Evolutionary conservation across 2,797 vertebrate genomes (phyloP), one percentile per base, ranked within the genome.

Genomic region (Melanotaenia nigrans): DNA sequence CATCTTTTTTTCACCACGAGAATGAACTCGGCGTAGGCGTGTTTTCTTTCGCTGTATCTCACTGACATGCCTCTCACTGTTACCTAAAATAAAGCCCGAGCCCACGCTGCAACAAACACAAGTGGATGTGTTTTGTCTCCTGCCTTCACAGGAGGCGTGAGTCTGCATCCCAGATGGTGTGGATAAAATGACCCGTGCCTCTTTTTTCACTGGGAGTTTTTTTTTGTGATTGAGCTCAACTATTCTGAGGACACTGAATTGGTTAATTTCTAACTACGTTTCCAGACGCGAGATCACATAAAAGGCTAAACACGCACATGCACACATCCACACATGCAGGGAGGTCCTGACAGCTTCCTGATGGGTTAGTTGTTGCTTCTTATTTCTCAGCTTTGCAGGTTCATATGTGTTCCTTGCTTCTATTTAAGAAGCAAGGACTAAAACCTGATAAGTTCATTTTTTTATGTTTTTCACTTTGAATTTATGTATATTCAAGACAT

Each of bases 31-130:
- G 71, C 49, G 73, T 65, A 65, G 89, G 87, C 30, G 71, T 77
- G 22, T 64, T 49, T 47, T 42, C 62, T 55, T 57, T 53, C 54
- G 20, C 40, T 62, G 22, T 54, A 57, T 66, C 38, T 63, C 35
- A 45, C 60, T 73, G 78, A 81, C 71, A 62, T 83, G 58, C 82
- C 82, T 74, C 45, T 78, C 63, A 32, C 38, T 63, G 45, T 49
- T 83, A 72, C 77, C 66, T 65, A 85, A 90, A 91, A 90, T 90
- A 90, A 82, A 65, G 58, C 73, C 0, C 12, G 68, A 64, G 71
- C 83, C 87, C 85, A 88, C 81, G 69, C 83, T 85, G 60, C 35
- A 85, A 86, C 85, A 87, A 90, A 91, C 81, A 61, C 70, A 6
- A 65, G 67, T 71, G 83, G 60, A 71, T 73, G 68, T 72, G 71